A percentile compares a stretch with the other conserved stretches of the same genome.
These are phyloP conservation scores for Willisornis vidua DNA, from an alignment of 2,113 vertebrate species.

Conservation along the genomic window DNA sequence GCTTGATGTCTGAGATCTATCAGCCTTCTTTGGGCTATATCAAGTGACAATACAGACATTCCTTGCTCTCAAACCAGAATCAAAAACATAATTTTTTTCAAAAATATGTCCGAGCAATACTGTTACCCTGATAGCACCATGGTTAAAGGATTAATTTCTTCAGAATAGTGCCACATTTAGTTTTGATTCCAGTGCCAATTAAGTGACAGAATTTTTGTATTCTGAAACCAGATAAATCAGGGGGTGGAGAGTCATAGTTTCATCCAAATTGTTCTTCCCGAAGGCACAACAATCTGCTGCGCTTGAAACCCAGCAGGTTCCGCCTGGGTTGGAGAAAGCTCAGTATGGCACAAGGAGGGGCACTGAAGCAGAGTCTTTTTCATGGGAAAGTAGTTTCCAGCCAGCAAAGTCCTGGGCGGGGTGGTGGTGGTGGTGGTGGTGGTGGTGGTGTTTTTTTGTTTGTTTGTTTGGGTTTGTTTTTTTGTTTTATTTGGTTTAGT, in stretches of 20 bases:
- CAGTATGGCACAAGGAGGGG: background rate
- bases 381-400: background rate
- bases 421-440: no score
- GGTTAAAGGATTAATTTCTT: background rate
- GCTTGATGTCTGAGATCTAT: background rate
- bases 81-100: background rate
- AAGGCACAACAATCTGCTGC: background rate
- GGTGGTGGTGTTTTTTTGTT: no score
- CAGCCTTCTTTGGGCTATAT: background rate
- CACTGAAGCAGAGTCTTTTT: background rate
- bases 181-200: background rate
- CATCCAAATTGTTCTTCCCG: background rate
- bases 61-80: background rate
- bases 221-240: background rate
- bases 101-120: background rate
- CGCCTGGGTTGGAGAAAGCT: background rate
- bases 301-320: background rate
- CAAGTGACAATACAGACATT: background rate
- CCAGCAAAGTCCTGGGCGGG: background rate
- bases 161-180: rapidly evolving
- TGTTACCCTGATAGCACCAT: background rate
- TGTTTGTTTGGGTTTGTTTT: background rate
- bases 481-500: no score
- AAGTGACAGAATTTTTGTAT: background rate
- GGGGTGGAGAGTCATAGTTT: background rate